Evolutionary conservation across 2,113 vertebrate species (phyloP), one percentile per base, ranked within the genome.

Genomic region (Galbula dea): DNA sequence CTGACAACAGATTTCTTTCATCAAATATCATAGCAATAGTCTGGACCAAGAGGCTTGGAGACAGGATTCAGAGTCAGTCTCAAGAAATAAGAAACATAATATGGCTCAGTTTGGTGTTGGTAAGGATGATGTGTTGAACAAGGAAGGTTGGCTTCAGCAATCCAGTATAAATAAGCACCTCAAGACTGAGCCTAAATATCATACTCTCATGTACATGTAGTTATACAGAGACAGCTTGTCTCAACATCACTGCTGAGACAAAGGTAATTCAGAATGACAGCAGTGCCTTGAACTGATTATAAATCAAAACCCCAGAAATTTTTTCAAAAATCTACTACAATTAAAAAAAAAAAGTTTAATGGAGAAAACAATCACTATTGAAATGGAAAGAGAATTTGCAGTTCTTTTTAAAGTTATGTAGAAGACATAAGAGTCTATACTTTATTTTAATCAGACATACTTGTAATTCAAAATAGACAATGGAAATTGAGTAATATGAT

Each of bases 171-270:
- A n/a, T n/a, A n/a, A n/a, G n/a, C n/a, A n/a, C n/a, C 8, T 72
- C 8, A 76, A 76, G 48, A 62, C 3, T 46, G 46, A 77, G 22
- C 22, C 15, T 63, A 71, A 75, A 55, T 66, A 49, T 62, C 37
- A 24, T 17, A 32, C 0, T 0, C 52, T n/a, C 55, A 34, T 1
- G 0, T 39, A 41, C 7, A 36, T 18, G n/a, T n/a, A n/a, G n/a
- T n/a, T n/a, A n/a, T n/a, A n/a, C n/a, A n/a, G n/a, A n/a, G n/a
- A n/a, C n/a, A n/a, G n/a, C n/a, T n/a, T n/a, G 30, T 48, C 16
- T 80, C 45, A 73, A 36, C n/a, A 48, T 6, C 11, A 46, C 49
- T 54, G 59, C 27, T 86, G 63, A 57, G 24, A 68, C 12, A 49
- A 68, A 58, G 21, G 16, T 48, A 57, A 48, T 68, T 77, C 30